A percentile compares a stretch with the other conserved stretches of the same genome.
phyloP scores from a whole-genome alignment of 2,113 vertebrate genomes.

The Thamnophis sirtalis region DNA sequence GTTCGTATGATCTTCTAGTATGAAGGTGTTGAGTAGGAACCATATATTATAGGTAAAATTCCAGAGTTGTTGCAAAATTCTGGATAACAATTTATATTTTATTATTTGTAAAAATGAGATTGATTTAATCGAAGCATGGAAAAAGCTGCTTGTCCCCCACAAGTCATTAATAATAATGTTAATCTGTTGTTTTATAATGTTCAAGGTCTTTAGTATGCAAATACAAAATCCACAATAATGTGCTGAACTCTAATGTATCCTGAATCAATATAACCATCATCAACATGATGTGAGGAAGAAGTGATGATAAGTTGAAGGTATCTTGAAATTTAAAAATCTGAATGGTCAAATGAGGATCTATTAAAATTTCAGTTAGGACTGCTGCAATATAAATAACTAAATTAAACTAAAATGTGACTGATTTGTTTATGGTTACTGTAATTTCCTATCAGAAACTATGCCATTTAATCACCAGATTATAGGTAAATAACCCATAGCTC shows the following conservation, averaged over 20 bases:
- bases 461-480: not conserved
- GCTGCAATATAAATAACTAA: not conserved
- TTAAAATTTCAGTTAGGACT: not conserved
- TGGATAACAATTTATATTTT: not conserved
- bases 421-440: not conserved
- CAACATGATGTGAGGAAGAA: not conserved
- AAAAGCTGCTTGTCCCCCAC: not conserved
- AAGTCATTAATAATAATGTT: not conserved
- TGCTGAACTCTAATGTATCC: not conserved
- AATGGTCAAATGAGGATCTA: not conserved
- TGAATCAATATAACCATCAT: not conserved
- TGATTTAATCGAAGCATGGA: not conserved
- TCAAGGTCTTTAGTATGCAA: not conserved
- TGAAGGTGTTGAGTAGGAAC: not conserved
- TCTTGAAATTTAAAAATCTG: not conserved
- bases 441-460: not conserved
- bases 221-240: not conserved
- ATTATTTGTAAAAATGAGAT: too few species aligned
- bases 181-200: not conserved
- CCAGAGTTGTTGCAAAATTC: not conserved
- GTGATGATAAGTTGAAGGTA: not conserved
- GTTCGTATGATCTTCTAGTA: not conserved
- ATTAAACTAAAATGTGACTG: not conserved
- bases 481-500: not conserved
- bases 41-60: not conserved